phyloP scores from a whole-genome alignment of 2,797 vertebrate genomes.

The Australoheros facetus region DNA sequence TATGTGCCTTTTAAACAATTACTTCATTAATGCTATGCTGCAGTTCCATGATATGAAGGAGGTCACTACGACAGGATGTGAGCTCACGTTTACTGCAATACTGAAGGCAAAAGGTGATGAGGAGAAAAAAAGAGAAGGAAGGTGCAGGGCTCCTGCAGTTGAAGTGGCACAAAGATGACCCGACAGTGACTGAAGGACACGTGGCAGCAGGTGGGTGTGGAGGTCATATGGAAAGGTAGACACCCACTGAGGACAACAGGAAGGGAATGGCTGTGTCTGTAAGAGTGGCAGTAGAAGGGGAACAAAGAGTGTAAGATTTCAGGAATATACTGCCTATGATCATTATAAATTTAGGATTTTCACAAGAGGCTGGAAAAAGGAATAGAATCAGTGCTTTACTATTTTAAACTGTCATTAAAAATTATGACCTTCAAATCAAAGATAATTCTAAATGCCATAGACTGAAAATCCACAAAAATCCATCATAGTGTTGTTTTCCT shows the following conservation, averaged over 20 bases:
- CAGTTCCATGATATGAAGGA: not conserved
- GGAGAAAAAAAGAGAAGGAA: not conserved
- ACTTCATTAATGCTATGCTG: not conserved
- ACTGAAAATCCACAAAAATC: not conserved
- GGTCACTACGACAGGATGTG: not conserved
- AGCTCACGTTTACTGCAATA: not conserved
- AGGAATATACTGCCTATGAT: too few species aligned
- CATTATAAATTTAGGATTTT: not conserved
- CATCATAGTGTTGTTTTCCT: not conserved
- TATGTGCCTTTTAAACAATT: not conserved
- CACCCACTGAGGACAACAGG: not conserved
- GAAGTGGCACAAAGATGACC: constrained; percentile 1
- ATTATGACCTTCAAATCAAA: fast-evolving
- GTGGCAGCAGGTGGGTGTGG: constrained; percentile 1
- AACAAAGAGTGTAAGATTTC: not conserved
- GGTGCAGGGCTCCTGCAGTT: not conserved
- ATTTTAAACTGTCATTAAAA: not conserved
- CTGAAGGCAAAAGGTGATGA: not conserved
- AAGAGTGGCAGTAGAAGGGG: not conserved
- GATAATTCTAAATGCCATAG: not conserved
- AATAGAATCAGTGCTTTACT: not conserved
- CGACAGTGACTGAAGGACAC: not conserved
- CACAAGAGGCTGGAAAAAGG: not conserved
- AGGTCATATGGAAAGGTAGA: constrained; percentile 9
- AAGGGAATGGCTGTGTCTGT: not conserved